Conservation (phyloP, 2,797 vertebrate genomes). For the Taenioides sp. region DNA sequence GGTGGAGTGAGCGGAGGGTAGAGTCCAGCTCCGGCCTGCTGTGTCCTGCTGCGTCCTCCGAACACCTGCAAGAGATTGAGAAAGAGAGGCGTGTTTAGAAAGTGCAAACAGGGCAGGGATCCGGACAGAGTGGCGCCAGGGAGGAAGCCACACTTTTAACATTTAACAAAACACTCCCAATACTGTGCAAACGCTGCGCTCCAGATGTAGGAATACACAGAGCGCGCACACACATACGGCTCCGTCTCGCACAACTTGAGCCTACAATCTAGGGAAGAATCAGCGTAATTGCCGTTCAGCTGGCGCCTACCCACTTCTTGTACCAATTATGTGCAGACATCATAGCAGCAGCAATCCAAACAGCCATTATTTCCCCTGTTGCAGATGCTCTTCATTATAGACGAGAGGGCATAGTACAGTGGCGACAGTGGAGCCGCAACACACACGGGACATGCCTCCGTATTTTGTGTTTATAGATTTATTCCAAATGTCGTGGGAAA, state of each 20-base stretch:
- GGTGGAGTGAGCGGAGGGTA: constrained; percentile 4
- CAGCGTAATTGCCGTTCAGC: constrained; percentile 78
- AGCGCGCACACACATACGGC: constrained; percentile 17
- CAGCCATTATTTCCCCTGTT: constrained; percentile 74
- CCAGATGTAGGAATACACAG: constrained; percentile 86
- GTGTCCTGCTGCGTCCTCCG: constrained; percentile 78
- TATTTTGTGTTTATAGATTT: not conserved
- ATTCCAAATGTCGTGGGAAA: constrained; percentile 2
- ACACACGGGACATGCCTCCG: not conserved
- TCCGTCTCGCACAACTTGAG: constrained; percentile 71
- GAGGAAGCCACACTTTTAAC: constrained; percentile 97
- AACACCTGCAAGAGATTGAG: constrained; percentile 99
- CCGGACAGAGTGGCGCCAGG: constrained; percentile 96
- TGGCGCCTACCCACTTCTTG: constrained; percentile 86
- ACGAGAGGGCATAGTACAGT: constrained; percentile 63
- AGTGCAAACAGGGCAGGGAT: constrained; percentile 92
- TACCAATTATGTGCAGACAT: constrained; percentile 84
- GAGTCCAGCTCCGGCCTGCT: constrained; percentile 77
- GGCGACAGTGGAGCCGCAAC: constrained; percentile 34
- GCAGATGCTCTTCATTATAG: constrained; percentile 77
- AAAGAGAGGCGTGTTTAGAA: constrained; percentile 90
- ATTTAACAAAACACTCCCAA: constrained; percentile 96
- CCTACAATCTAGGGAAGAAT: constrained; percentile 81
- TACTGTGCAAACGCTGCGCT: constrained; percentile 90
- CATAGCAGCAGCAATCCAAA: constrained; percentile 74